Conservation (phyloP, 2,888 invertebrate genomes). For the Drosophila atroscutellata region DNA sequence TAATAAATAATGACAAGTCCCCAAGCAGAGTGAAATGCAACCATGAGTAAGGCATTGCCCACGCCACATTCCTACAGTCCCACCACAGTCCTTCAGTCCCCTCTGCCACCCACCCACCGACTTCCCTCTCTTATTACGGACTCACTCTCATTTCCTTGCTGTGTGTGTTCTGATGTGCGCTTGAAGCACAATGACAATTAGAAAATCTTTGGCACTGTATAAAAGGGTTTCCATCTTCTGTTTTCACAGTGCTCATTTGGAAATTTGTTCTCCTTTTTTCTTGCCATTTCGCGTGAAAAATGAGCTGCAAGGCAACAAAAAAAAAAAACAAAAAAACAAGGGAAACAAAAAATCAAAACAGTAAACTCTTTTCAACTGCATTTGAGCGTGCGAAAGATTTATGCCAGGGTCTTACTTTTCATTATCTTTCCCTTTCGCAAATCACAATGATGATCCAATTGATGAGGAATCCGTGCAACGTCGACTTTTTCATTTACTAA, state of each 20-base stretch:
- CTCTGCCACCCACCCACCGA: not conserved
- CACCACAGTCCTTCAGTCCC: not conserved
- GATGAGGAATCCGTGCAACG: constrained; percentile 23
- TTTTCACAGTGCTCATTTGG: constrained; percentile 42
- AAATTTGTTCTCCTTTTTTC: constrained; percentile 25
- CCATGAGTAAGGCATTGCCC: constrained; percentile 38
- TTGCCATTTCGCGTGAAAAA: constrained; percentile 58
- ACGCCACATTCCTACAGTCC: not conserved
- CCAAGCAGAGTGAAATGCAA: constrained; percentile 51
- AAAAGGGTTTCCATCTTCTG: constrained; percentile 44
- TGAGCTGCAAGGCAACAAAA: constrained; percentile 40
- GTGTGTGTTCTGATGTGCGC: constrained; percentile 22
- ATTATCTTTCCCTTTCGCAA: constrained; percentile 20
- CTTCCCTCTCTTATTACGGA: not conserved
- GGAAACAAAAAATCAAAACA: constrained; percentile 19
- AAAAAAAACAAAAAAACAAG: not conserved
- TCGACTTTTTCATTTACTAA: constrained; percentile 41
- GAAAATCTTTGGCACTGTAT: constrained; percentile 58
- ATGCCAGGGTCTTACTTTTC: constrained; percentile 38
- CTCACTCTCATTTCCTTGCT: constrained; percentile 25
- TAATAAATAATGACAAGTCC: constrained; percentile 76
- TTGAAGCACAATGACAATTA: constrained; percentile 67
- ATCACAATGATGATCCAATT: constrained; percentile 35
- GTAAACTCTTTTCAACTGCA: constrained; percentile 48
- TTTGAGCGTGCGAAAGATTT: constrained; percentile 49